Base-by-base conservation (phyloP, 2,797 vertebrate genomes). In the Neopelma chrysocephalum region DNA sequence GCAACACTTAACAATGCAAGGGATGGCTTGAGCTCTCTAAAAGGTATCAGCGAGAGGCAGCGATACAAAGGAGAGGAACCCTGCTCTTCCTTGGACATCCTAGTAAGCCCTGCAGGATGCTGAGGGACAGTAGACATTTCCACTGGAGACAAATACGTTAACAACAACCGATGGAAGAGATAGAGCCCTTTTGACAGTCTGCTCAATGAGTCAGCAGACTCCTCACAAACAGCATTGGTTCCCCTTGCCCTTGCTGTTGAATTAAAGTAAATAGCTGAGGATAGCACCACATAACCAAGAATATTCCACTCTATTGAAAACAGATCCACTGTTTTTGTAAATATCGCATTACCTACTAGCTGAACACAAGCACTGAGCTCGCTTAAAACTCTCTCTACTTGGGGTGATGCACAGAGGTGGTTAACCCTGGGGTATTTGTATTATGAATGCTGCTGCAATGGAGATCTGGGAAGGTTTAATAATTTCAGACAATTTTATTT, bases 331-430 rank as follows among this genome's bases (percentile, higher is more conserved):
- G 29, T 8, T 40, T 61, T 87, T 79, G 31, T 56, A 90, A 93
- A 40, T 43, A 51, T 31, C 1, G 0, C 34, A 10, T 65, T 70
- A 79, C 65, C 34, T 65, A 16, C 43, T 68, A 81, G 65, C 50
- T 58, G n/a, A 88, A 73, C 50, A 72, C 42, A 32, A 84, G 50
- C 43, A 78, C 61, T 54, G 45, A 78, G 38, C 47, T 93, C 20
- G 38, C 51, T 76, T 45, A 51, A 50, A 94, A 82, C 69, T 72
- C 53, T 47, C 23, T 36, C 8, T 42, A 9, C 18, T 65, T 0
- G 0, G 45, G 38, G 34, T 0, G 0, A 38, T 58, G 36, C 1
- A 8, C 7, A 58, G 73, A 47, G 14, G 48, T 73, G 32, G 32
- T 83, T 90, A 83, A 82, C 15, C 14, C 29, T 40, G 40, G 27